Evolutionary conservation across 1,140 invertebrate species (phyloP).

Genomic region (Diabrotica virgifera): DNA sequence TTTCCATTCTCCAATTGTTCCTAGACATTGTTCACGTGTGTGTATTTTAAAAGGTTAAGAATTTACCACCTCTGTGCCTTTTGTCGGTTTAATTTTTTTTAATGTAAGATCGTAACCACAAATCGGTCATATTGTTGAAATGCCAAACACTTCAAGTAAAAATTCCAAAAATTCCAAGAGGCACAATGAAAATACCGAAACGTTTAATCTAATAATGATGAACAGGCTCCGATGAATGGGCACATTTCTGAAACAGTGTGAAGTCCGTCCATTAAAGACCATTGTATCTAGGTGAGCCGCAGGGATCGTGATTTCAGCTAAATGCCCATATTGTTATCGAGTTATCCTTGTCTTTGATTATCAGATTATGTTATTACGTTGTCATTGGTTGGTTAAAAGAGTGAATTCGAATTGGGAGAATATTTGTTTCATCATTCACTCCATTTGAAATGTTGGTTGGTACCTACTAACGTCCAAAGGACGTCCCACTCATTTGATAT

Average conservation of each 20-base stretch:
- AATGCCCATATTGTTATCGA: conserved; percentile 24
- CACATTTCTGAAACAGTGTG: conserved; percentile 46
- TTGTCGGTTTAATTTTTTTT: no score
- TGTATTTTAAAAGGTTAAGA: no score
- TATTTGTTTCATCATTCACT: conserved; percentile 3
- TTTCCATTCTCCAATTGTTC: no score
- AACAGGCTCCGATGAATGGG: conserved; percentile 37
- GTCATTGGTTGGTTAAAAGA: conserved; percentile 1
- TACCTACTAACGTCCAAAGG: background rate
- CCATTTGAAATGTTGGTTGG: conserved; percentile 1
- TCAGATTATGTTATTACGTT: conserved; percentile 8
- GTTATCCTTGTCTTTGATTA: conserved; percentile 16
- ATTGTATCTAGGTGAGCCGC: conserved; percentile 19
- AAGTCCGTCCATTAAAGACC: conserved; percentile 32
- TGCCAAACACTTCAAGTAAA: background rate
- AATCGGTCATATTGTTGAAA: no score
- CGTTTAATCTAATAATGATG: conserved; percentile 19
- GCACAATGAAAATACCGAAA: conserved; percentile 20
- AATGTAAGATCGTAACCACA: no score
- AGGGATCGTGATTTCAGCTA: conserved; percentile 15
- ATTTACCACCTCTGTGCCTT: no score
- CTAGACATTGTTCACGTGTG: no score
- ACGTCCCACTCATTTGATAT: background rate
- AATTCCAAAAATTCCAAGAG: conserved; percentile 20
- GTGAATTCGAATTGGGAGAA: background rate